These are phyloP conservation scores for Melanostoma scalare DNA, from an alignment of 2,888 invertebrate species.

Conservation along the genomic window DNA sequence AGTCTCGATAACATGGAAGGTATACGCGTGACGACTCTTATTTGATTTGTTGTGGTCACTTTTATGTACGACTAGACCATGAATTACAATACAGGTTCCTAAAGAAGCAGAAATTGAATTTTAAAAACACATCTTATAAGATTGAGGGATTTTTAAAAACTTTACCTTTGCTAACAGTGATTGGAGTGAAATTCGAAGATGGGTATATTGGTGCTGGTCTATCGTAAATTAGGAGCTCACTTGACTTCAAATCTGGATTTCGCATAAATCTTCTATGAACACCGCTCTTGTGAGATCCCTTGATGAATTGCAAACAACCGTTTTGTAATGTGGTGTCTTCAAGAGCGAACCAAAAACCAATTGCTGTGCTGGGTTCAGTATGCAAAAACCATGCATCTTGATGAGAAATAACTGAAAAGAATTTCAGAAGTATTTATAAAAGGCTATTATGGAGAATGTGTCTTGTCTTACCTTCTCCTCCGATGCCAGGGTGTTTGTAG, in stretches of 20 bases:
- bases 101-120: constrained; percentile 70
- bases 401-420: constrained; percentile 85
- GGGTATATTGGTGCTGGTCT: constrained; percentile 87
- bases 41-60: constrained; percentile 93
- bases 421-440: neutral
- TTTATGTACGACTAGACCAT: constrained; percentile 96
- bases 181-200: constrained; percentile 88
- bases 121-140: neutral
- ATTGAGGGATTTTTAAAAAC: neutral
- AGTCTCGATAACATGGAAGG: constrained; percentile 95
- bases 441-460: neutral
- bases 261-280: constrained; percentile 87
- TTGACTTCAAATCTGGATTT: constrained; percentile 86
- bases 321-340: constrained; percentile 96
- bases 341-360: constrained; percentile 98
- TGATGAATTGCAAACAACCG: constrained; percentile 96
- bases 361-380: constrained; percentile 90
- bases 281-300: constrained; percentile 94
- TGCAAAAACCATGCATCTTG: constrained; percentile 95
- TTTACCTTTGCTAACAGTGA: constrained; percentile 92
- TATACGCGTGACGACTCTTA: constrained; percentile 95
- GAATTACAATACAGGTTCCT: constrained; percentile 93
- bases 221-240: constrained; percentile 87
- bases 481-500: constrained; percentile 96
- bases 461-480: constrained; percentile 89